Evolutionary conservation across 64 coral and sea anemone species (phyloP), one percentile per base, ranked within the genome.

Genomic region (Catalaphyllia jardinei): DNA sequence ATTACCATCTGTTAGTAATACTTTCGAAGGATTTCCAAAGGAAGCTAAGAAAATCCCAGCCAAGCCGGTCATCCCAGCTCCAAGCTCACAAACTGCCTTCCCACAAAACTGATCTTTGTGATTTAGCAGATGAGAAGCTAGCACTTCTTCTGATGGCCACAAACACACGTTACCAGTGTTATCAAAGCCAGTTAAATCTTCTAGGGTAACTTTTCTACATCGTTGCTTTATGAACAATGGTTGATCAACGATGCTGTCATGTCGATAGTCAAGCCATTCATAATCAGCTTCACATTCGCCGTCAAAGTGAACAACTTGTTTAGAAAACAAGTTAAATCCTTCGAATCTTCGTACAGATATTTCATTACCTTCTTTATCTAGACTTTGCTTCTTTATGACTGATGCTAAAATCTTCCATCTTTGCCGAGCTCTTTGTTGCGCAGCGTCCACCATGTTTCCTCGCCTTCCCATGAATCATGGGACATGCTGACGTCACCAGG

Each of bases 161-260:
- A 99, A 83, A 90, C 96, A 99, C 15, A 99, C 95, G 61, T 99
- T 99, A 16, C 96, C 96, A 73, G 96, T 99, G 74, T 99, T 99
- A 72, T 99, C 94, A 93, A 99, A 99, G 10, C 93, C 96, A 27
- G 74, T 92, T 29, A 95, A 82, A 73, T 99, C 96, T 71, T 86
- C 80, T n/a, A 89, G 19, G 31, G 28, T 20, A 14, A 84, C 80
- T 62, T 84, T 33, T 67, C 80, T 84, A 50, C 31, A 69, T 10
- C 80, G 62, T 22, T 84, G 31, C 63, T 71, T 84, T n/a, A 84
- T 63, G 4, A 84, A 69, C 80, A 84, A 24, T 1, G 62, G 31
- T 84, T 67, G 64, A 4, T 84, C 38, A 19, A n/a, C 29, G 6
- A 24, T 42, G 31, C 8, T n/a, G 55, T 16, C 1, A 71, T 42